Evolutionary conservation across 1,140 invertebrate species (phyloP), one percentile per base, ranked within the genome.

Genomic region (Brachionus angularis): DNA sequence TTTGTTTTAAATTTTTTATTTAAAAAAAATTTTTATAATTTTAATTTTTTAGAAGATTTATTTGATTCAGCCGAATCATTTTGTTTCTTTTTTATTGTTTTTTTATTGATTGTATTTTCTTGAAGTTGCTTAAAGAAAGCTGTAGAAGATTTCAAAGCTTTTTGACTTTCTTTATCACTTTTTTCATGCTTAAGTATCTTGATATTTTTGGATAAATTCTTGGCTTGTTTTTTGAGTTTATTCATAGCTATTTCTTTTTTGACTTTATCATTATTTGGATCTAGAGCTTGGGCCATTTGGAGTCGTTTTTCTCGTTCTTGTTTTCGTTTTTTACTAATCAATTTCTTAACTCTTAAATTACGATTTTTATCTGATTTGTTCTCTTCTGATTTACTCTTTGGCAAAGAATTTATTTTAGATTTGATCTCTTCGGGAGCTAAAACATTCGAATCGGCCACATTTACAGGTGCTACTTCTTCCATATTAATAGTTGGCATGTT

Each of bases 341-440:
- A 36, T 14, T 67, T 67, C 33, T 67, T 67, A 8, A n/a, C 62
- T 67, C 62, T 67, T 33, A 67, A 14, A 47, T 50, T 46, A 25
- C 62, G 21, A 34, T 67, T 67, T 29, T 67, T 67, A 14, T 67
- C 62, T 23, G 27, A 36, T 31, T 67, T 67, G 16, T 14, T 36
- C 42, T 67, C 62, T 50, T 67, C 62, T 10, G 62, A 46, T 29
- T 50, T 46, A 46, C 62, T 67, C 33, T 67, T 67, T 5, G 62
- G 62, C 62, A 67, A 31, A 14, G 62, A 18, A 16, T 50, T 67
- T 14, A 50, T 47, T 1, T 31, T 76, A 83, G 87, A 88, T 84
- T 89, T 86, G 14, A 98, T 83, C 87, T 98, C 95, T 82, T 97
- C 91, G 2, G 96, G 95, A 21, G 96, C 94, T 44, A 98, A 81